Base-by-base conservation (phyloP, 1,140 invertebrate species). In the Telenomus remus region DNA sequence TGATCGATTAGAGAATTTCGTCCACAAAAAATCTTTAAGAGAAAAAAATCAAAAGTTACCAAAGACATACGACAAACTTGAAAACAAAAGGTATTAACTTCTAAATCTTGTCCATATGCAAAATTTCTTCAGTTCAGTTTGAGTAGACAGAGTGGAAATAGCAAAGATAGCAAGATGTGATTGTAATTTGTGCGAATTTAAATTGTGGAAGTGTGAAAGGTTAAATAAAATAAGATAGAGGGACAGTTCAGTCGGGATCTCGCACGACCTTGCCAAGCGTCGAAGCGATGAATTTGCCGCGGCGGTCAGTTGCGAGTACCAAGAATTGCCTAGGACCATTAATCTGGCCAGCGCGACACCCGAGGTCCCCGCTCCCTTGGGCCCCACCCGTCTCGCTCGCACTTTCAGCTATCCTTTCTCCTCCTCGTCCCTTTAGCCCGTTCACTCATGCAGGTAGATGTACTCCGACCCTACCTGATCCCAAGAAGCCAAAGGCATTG, bases 341-440 rank as follows among this genome's bases (percentile, higher is more conserved):
- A 86, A 87, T 87, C 85, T 87, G 83, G 73, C 69, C 82, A 60
- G 75, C 81, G 84, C 82, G 86, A 86, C 86, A 87, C 82, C 78
- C 80, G 64, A 49, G 69, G 46, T 65, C 69, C 76, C 69, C 66
- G 69, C 33, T 47, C 44, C 44, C 60, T 65, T 46, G 51, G 76
- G 47, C 74, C 74, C 73, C 66, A 65, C 78, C 68, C 78, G 54
- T 55, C 70, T 66, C 46, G 39, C 63, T 72, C 61, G 81, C 80
- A 79, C 80, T 83, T 80, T 66, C 63, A 43, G 39, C 64, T 68
- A 54, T 42, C 59, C 55, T 19, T 12, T 16, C 35, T 42, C 59
- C 50, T 59, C 71, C 57, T 51, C 19, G 55, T 35, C 49, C 33
- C 44, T 19, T 46, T 59, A 11, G 19, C 49, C 33, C 37, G 35